A percentile compares a stretch with the other conserved stretches of the same genome.
These are phyloP conservation scores for Xylocopa sonorina DNA, from an alignment of 1,140 invertebrate genomes.

Conservation along the genomic window DNA sequence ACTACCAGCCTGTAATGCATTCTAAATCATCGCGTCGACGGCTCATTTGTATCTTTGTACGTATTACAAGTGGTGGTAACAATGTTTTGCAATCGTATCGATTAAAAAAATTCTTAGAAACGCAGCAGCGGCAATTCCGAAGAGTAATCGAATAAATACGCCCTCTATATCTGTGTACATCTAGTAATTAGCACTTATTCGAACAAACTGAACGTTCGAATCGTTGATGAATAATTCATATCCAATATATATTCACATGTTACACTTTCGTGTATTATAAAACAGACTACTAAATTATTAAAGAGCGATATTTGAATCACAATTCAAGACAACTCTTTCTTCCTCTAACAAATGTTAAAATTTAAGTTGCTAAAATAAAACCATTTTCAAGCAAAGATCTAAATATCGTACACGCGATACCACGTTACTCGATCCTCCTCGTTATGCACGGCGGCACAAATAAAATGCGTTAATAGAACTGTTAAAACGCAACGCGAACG, in stretches of 20 bases:
- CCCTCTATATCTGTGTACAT: neutral
- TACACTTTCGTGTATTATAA: too few species aligned
- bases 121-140: neutral
- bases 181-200: neutral
- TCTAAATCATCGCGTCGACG: slow-evolving; percentile 48
- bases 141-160: neutral
- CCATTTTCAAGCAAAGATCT: too few species aligned
- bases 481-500: too few species aligned
- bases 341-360: too few species aligned
- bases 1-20: slow-evolving; percentile 5
- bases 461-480: too few species aligned
- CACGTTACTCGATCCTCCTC: too few species aligned
- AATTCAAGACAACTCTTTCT: too few species aligned
- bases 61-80: slow-evolving; percentile 15
- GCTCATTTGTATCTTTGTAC: slow-evolving; percentile 45
- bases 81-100: slow-evolving; percentile 26
- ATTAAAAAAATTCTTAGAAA: neutral
- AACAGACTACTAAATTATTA: too few species aligned
- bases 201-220: slow-evolving; percentile 11
- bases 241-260: neutral
- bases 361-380: too few species aligned
- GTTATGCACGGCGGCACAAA: too few species aligned
- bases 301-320: too few species aligned
- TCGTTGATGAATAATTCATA: neutral
- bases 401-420: too few species aligned